Evolutionary conservation across 2,888 invertebrate genomes (phyloP), one percentile per base, ranked within the genome.

Genomic region (Zaprionus lineosus): DNA sequence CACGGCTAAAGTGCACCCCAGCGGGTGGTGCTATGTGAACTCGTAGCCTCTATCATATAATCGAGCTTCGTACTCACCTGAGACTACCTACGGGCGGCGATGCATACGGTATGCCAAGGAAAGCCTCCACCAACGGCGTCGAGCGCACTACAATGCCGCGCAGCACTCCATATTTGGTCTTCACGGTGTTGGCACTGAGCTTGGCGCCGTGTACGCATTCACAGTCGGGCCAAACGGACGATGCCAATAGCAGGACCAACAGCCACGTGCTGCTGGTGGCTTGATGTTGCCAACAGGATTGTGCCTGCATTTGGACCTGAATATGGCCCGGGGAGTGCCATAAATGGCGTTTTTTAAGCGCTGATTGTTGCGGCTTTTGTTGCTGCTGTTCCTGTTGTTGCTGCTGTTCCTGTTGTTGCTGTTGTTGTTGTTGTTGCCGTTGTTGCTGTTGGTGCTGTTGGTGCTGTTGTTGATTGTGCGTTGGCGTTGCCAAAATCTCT

Each of bases 21-120:
- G 29, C 43, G 34, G 50, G 34, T 46, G 37, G 34, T 44, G 12
- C 16, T n/a, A 26, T 21, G 8, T 15, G 26, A 40, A 28, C 57
- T 39, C 48, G 61, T 51, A 56, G 41, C 41, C 24, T 15, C 31
- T 15, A 36, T 37, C 16, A 26, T 43, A 6, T 52, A 59, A 53
- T 52, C 41, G 44, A 12, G 31, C 33, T 11, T 16, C 48, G 36
- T 14, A 69, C 87, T 91, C 90, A 94, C 94, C 98, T 94, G 85
- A 98, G 92, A 87, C 95, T 94, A 77, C 97, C 97, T 73, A 95
- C 92, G 7, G 97, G 97, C 65, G 97, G 95, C 67, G 97, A 96
- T 60, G 97, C 98, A 91, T 97, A 98, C 31, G 97, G 97, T 74
- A 98, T 95, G 63, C 98, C 98, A 62, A 97, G 93, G 90, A 96